Evolutionary conservation across 2,797 vertebrate species (phyloP).

Genomic region (Strix occidentalis): DNA sequence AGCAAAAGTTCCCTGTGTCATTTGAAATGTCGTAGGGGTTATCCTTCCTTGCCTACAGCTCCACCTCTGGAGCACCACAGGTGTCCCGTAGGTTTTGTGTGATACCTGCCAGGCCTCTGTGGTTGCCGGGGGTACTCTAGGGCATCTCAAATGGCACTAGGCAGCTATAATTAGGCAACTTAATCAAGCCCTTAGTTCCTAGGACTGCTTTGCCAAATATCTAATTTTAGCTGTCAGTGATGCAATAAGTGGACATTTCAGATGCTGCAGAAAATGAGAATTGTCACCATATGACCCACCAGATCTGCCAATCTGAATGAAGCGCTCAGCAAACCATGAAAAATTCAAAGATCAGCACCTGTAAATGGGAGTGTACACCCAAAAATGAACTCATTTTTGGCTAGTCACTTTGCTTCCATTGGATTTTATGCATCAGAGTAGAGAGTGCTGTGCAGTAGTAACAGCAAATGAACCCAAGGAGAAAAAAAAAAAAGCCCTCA

Average conservation of each 20-base stretch:
- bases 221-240: conserved; percentile 52
- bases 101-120: background rate
- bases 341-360: background rate
- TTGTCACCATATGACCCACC: conserved; percentile 1
- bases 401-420: background rate
- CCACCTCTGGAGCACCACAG: background rate
- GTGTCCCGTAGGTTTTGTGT: background rate
- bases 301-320: background rate
- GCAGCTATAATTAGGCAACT: conserved; percentile 43
- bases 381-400: conserved; percentile 19
- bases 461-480: background rate
- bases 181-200: conserved; percentile 34
- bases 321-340: background rate
- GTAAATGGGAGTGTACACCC: background rate
- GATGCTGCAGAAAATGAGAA: conserved; percentile 41
- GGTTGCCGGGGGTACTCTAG: background rate
- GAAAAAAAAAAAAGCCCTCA: background rate
- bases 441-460: background rate
- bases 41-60: background rate
- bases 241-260: conserved; percentile 36
- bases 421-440: background rate
- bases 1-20: background rate
- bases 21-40: background rate
- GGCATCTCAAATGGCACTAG: conserved; percentile 1
- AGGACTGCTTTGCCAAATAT: conserved; percentile 35